Conservation (phyloP, 2,797 vertebrate genomes). For the Danio choprae region DNA sequence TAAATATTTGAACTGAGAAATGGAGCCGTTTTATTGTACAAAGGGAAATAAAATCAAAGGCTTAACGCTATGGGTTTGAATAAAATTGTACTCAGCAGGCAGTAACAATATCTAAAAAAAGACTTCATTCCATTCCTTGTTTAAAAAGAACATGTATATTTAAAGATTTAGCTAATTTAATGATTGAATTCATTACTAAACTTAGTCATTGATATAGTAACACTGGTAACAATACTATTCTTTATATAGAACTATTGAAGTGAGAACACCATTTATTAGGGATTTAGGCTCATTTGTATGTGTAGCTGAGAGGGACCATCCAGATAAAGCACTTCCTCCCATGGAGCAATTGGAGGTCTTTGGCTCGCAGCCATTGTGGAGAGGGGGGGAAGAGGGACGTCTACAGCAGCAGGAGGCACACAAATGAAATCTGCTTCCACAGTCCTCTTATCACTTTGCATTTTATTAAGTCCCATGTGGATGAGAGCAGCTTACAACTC, state of each 20-base stretch:
- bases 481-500: conserved; percentile 16
- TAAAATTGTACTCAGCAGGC: background rate
- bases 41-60: background rate
- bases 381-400: conserved; percentile 26
- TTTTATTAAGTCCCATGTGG: conserved; percentile 9
- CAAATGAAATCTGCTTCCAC: conserved; percentile 31
- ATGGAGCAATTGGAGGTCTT: conserved; percentile 38
- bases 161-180: background rate
- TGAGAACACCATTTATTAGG: conserved; percentile 49
- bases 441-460: conserved; percentile 2
- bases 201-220: background rate
- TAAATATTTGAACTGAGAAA: conserved; percentile 26
- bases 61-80: background rate
- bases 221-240: conserved; percentile 17
- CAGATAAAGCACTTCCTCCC: conserved; percentile 53
- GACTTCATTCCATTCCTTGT: background rate
- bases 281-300: conserved; percentile 1
- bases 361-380: conserved; percentile 44
- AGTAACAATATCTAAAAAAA: background rate
- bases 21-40: conserved; percentile 15
- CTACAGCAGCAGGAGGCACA: conserved; percentile 32
- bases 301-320: background rate
- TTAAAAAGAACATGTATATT: background rate
- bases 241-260: conserved; percentile 51
- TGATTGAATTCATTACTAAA: background rate